Base-by-base conservation (phyloP, 2,888 invertebrate genomes). In the Acronicta alni region DNA sequence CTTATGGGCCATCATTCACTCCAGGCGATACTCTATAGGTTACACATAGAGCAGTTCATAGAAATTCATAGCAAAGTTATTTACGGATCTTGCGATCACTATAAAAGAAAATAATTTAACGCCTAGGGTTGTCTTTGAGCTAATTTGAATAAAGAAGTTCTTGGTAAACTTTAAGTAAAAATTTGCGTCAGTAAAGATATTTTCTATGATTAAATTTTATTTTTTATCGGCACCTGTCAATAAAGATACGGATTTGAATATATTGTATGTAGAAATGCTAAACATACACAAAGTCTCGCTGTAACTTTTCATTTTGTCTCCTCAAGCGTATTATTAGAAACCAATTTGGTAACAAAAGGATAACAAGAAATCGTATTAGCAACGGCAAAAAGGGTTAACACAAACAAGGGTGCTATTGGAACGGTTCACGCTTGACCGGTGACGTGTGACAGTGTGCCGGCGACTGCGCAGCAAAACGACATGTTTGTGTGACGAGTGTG, bases 381-480 rank as follows among this genome's bases (percentile, higher is more conserved):
- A 68, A 67, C 74, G 54, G 62, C 61, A 65, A 68, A 67, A 79
- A 75, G 68, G 74, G 79, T 79, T 75, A 75, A 59, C 58, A 72
- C 66, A 77, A 79, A 82, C 77, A 82, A 77, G 82, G 79, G 81
- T 79, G 76, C 72, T 71, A 74, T 75, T 69, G 61, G 63, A 70
- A 71, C 67, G 60, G 68, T 77, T 71, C 62, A 80, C 82, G 86
- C 80, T 83, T 85, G 85, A 69, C 70, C 69, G 75, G 57, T 66
- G 70, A 66, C 46, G 69, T 68, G 77, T 71, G 68, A 77, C 73
- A 45, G 20, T 60, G 71, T 66, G 64, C 65, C 67, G 79, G 65
- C 72, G 67, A 62, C 70, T 12, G 18, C 18, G 42, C 9, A 47
- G 53, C 62, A 71, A 77, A 76, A 74, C 60, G 67, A 75, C 67